Base-by-base conservation (phyloP, 2,888 invertebrate genomes). In the Tipula unca region DNA sequence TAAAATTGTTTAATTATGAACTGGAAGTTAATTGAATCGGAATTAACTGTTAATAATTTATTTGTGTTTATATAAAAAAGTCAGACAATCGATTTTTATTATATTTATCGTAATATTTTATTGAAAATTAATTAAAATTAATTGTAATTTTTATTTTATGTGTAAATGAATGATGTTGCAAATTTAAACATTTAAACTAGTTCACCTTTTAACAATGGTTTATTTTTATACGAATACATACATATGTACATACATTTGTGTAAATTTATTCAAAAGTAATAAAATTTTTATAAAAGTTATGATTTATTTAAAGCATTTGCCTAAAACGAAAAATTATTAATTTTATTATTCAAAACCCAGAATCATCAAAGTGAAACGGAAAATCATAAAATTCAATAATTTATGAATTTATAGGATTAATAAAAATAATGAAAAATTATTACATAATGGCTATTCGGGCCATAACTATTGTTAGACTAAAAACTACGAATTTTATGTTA, bases 361-460 rank as follows among this genome's bases (percentile, higher is more conserved):
- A 69, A 69, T 10, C 69, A 69, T 69, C 69, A 69, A 69, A 69
- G 69, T 69, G 69, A 69, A 69, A 69, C 69, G 69, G 69, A 69
- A 69, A 69, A 69, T 69, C 69, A 25, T 69, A 69, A 69, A 69
- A 69, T 69, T 25, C 69, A 69, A 69, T 69, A 69, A 69, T 69
- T 69, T 69, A 69, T 69, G 69, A 69, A 69, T 69, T 69, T 69
- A 69, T 69, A 69, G 69, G 69, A 69, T 69, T 69, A 69, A 69
- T 69, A 69, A 69, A 69, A 69, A 69, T 25, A 69, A 69, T 69
- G 20, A 69, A 25, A 69, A 54, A 17, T n/a, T 54, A 54, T 54
- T 54, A 54, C 17, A 42, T 10, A 42, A 42, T 54, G 17, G 48
- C 48, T 54, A 54, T 54, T 69, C 69, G 69, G 69, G 25, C 69